Evolutionary conservation across 2,113 vertebrate genomes (phyloP).

Genomic region (Piprites chloris): DNA sequence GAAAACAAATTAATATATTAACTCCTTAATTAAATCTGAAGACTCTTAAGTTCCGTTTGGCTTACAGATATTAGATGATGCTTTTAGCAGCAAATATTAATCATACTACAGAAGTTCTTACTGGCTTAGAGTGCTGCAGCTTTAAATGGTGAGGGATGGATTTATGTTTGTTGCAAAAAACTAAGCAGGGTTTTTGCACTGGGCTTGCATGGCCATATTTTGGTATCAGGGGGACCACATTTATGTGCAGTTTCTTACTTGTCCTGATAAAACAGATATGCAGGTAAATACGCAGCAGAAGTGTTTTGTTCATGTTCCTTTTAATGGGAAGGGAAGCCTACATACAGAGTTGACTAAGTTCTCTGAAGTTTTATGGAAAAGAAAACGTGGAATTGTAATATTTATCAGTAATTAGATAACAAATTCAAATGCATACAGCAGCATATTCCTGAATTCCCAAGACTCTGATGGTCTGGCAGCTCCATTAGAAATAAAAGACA

Average conservation of each 20-base stretch:
- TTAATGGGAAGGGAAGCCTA: background rate
- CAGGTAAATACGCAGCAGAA: background rate
- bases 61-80: background rate
- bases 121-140: background rate
- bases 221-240: background rate
- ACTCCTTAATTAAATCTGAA: background rate
- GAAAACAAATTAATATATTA: background rate
- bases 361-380: background rate
- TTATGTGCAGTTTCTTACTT: background rate
- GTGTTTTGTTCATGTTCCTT: background rate
- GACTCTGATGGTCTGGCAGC: background rate
- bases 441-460: background rate
- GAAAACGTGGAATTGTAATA: background rate
- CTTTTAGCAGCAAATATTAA: background rate
- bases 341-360: background rate
- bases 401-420: background rate
- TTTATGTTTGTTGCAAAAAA: background rate
- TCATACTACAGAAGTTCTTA: background rate
- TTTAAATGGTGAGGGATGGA: background rate
- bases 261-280: background rate
- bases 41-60: background rate
- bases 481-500: background rate
- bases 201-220: background rate
- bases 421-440: background rate
- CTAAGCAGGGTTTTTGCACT: background rate